These are phyloP conservation scores for Fragum sueziense DNA, from an alignment of 2,888 invertebrate genomes.

Conservation along the genomic window DNA sequence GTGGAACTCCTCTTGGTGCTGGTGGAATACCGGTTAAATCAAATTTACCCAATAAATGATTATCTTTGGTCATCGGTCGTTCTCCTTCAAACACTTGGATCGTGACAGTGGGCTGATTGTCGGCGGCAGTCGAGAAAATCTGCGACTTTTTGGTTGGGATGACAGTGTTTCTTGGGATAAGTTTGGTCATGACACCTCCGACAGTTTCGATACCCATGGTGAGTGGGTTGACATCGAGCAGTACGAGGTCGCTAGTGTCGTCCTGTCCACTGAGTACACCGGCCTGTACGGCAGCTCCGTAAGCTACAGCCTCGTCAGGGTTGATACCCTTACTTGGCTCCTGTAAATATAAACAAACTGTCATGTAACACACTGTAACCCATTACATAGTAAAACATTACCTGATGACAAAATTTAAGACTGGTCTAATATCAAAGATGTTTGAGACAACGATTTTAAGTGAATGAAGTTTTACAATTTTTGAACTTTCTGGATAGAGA, in stretches of 20 bases:
- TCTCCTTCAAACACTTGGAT: conserved; percentile 99
- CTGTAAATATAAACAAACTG: conserved; percentile 81
- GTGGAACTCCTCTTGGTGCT: conserved; percentile 83
- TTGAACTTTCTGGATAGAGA: too few relatives aligned
- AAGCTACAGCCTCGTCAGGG: conserved; percentile 99
- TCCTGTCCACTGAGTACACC: conserved; percentile 98
- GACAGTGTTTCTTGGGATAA: conserved; percentile 98
- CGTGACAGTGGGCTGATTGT: conserved; percentile 99
- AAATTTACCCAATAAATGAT: conserved; percentile 98
- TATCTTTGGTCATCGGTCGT: conserved; percentile 99
- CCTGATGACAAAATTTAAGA: too few relatives aligned
- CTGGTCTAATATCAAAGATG: too few relatives aligned
- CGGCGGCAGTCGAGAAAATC: conserved; percentile 99
- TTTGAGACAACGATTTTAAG: too few relatives aligned
- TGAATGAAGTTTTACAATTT: too few relatives aligned
- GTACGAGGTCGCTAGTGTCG: conserved; percentile 94
- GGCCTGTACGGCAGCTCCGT: conserved; percentile 99
- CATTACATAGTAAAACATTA: too few relatives aligned
- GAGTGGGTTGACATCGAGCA: conserved; percentile 97
- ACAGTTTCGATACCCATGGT: conserved; percentile 99
- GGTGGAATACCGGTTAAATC: conserved; percentile 98
- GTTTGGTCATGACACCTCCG: conserved; percentile 99
- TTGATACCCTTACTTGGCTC: conserved; percentile 99
- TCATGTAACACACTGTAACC: too few relatives aligned
- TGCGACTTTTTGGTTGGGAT: conserved; percentile 99